Conservation (phyloP, 1,140 invertebrate species). For the Epicauta chinensis region DNA sequence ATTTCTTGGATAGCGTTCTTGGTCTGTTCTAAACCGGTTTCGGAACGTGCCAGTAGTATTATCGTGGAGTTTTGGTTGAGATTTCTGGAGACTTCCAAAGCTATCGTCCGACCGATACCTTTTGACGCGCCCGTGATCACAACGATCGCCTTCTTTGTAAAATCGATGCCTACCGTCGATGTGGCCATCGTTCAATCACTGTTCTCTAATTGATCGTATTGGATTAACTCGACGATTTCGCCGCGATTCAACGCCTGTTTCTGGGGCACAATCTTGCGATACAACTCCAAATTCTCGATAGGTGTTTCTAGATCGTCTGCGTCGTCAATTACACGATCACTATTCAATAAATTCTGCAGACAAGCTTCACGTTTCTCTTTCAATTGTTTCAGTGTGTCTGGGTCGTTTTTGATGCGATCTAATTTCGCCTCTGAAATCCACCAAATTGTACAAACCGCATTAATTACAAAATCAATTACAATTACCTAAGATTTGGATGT, state of each 20-base stretch:
- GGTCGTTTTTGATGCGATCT: conserved; percentile 43
- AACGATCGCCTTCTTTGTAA: conserved; percentile 46
- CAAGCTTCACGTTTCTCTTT: conserved; percentile 45
- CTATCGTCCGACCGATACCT: conserved; percentile 77
- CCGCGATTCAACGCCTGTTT: conserved; percentile 44
- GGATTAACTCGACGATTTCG: conserved; percentile 45
- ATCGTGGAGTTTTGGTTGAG: conserved; percentile 51
- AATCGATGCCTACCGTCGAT: conserved; percentile 31
- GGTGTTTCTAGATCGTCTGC: conserved; percentile 38
- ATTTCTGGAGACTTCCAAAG: conserved; percentile 57
- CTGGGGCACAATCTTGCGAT: conserved; percentile 43
- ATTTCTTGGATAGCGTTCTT: conserved; percentile 48
- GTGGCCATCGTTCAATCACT: conserved; percentile 1
- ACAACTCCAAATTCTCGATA: conserved; percentile 37
- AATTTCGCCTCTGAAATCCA: conserved; percentile 45
- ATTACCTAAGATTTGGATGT: conserved; percentile 40
- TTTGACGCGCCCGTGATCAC: conserved; percentile 81
- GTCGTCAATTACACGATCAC: conserved; percentile 20
- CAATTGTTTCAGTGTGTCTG: conserved; percentile 44
- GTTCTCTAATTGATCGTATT: conserved; percentile 44
- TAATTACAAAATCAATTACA: no score
- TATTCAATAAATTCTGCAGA: conserved; percentile 41
- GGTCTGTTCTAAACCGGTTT: conserved; percentile 56
- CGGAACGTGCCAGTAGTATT: conserved; percentile 70
- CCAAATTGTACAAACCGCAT: no score